Base-by-base conservation (phyloP, 1,140 invertebrate species). In the Anoplolepis gracilipes region DNA sequence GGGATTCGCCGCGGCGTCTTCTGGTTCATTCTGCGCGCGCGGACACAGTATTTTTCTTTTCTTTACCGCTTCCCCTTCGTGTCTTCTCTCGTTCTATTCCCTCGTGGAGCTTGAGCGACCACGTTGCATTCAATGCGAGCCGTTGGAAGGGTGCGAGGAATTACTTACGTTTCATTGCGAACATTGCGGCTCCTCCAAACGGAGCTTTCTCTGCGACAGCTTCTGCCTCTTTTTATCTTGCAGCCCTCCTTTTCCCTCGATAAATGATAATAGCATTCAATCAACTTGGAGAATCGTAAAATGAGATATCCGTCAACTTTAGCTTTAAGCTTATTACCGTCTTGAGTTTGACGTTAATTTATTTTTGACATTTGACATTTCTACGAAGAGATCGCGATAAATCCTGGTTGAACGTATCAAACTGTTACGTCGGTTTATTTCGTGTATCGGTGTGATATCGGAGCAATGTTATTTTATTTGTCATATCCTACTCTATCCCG, bases 1-100 rank as follows among this genome's bases (percentile, higher is more conserved):
- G 84, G 69, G 78, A 93, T 92, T 92, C 87, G 67, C 69, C 75
- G 55, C 76, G 89, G 72, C 81, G 64, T 49, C 46, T 49, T 49
- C 46, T 19, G 82, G 85, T 92, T 84, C 87, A 90, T 91, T 91
- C 86, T 73, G 64, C 72, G 64, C 86, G 67, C 72, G 64, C 86
- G 87, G 89, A 84, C 90, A 84, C 90, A 87, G 79, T 89, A 87
- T 85, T 89, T 91, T 89, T 73, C 85, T 67, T 88, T 85, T 86
- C 49, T 55, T 85, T 46, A 72, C 75, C 57, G 61, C 75, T 65
- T 87, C 67, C 65, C 77, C 79, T 62, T 65, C 77, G 79, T 88
- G 79, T 89, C 88, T 91, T 89, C 86, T 46, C 72, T 87, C 85
- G 84, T 88, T 87, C 88, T 91, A 84, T 72, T 72, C 39, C 25